Conservation (phyloP, 2,113 vertebrate species). For the Chelonoidis abingdonii region DNA sequence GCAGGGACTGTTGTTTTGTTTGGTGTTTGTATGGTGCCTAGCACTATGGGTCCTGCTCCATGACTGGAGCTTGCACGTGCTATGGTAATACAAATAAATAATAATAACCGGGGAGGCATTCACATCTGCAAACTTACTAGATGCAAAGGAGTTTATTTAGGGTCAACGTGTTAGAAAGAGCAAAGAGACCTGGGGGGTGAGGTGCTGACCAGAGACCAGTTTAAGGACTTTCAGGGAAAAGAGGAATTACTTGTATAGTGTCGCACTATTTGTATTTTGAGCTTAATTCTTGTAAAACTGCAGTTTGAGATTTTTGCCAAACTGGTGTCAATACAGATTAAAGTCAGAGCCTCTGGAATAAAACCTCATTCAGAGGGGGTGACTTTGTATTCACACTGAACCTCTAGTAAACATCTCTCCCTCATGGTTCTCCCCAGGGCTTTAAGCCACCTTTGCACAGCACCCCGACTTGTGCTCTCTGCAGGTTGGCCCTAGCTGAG, state of each 20-base stretch:
- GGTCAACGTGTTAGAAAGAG: background rate
- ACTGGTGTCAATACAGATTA: background rate
- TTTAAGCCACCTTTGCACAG: conserved; percentile 40
- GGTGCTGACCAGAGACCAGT: background rate
- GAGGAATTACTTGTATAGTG: background rate
- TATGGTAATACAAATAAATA: background rate
- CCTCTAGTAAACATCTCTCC: background rate
- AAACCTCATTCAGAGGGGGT: background rate
- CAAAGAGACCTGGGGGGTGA: background rate
- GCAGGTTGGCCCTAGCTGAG: conserved; percentile 9
- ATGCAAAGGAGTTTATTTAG: background rate
- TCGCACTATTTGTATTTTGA: background rate
- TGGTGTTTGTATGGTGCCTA: background rate
- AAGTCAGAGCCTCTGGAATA: background rate
- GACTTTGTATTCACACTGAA: background rate
- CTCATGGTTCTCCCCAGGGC: conserved; percentile 36
- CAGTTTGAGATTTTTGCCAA: background rate
- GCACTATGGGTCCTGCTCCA: background rate
- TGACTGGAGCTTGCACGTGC: background rate
- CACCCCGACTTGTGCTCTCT: conserved; percentile 28
- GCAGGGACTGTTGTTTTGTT: background rate
- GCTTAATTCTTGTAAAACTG: background rate
- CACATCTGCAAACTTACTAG: background rate
- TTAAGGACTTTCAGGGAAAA: background rate
- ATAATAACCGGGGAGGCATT: background rate